phyloP scores from a whole-genome alignment of 2,113 vertebrate species.

The Dromas ardeola region DNA sequence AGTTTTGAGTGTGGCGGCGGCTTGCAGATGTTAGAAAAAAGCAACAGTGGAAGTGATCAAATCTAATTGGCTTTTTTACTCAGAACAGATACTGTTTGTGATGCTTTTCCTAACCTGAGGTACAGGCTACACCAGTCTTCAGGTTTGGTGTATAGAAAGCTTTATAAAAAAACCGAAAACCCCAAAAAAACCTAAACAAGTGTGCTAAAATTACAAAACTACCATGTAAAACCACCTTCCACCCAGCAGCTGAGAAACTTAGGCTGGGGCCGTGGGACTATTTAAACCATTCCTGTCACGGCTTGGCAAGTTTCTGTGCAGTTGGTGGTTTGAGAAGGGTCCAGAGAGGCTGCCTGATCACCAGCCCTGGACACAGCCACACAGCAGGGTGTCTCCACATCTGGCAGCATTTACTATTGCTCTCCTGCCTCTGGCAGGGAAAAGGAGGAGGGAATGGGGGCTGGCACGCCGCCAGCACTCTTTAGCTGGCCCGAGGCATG shows the following conservation, averaged over 20 bases:
- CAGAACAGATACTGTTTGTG: background rate
- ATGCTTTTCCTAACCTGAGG: background rate
- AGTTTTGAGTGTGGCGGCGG: background rate
- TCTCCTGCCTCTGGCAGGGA: background rate
- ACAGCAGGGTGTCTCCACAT: background rate
- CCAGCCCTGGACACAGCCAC: background rate
- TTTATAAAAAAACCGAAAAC: background rate
- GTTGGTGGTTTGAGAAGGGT: background rate
- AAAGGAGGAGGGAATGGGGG: background rate
- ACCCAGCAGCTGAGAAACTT: background rate
- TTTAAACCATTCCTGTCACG: background rate
- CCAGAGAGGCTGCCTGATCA: background rate
- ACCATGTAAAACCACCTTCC: background rate
- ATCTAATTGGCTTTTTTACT: background rate
- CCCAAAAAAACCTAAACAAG: background rate
- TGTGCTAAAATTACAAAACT: background rate
- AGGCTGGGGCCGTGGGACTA: background rate
- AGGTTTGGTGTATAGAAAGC: background rate
- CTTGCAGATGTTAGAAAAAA: background rate
- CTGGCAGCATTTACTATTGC: background rate
- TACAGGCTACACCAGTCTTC: background rate
- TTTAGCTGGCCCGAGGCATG: background rate
- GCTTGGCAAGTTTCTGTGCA: background rate
- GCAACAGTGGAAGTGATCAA: background rate
- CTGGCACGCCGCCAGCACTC: fast-evolving